Evolutionary conservation across 2,797 vertebrate genomes (phyloP).

Genomic region (Hippoglossus hippoglossus): DNA sequence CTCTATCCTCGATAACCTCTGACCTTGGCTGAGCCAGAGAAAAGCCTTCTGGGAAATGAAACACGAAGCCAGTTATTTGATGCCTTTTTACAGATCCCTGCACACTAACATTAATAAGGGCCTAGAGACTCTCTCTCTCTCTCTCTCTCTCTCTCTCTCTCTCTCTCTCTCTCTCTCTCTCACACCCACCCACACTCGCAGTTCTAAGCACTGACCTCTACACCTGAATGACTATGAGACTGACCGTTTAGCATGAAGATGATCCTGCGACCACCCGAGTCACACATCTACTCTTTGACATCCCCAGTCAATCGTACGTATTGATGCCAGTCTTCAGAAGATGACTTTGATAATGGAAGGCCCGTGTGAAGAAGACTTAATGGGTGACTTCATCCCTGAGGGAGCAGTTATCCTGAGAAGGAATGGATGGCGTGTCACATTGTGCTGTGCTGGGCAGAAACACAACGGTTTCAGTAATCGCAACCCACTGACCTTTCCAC

Average conservation of each 20-base stretch:
- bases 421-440: constrained; percentile 71
- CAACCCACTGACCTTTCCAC: constrained; percentile 65
- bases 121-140: constrained; percentile 26
- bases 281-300: constrained; percentile 48
- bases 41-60: constrained; percentile 73
- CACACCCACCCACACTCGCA: constrained; percentile 31
- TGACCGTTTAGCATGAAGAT: constrained; percentile 60
- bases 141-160: constrained; percentile 29
- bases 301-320: constrained; percentile 55
- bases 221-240: constrained; percentile 47
- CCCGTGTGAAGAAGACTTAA: constrained; percentile 51
- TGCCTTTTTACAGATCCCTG: constrained; percentile 63
- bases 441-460: constrained; percentile 72
- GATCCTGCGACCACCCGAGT: constrained; percentile 59
- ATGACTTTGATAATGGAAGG: constrained; percentile 61
- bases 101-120: constrained; percentile 48
- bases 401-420: constrained; percentile 65
- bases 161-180: constrained; percentile 32
- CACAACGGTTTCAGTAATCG: constrained; percentile 63
- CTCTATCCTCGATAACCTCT: constrained; percentile 68
- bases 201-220: constrained; percentile 45
- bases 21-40: constrained; percentile 69
- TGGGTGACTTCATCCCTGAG: constrained; percentile 36
- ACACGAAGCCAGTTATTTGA: constrained; percentile 71
- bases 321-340: constrained; percentile 63